Conservation (phyloP, 2,888 invertebrate genomes). For the Drosophila greeni region DNA sequence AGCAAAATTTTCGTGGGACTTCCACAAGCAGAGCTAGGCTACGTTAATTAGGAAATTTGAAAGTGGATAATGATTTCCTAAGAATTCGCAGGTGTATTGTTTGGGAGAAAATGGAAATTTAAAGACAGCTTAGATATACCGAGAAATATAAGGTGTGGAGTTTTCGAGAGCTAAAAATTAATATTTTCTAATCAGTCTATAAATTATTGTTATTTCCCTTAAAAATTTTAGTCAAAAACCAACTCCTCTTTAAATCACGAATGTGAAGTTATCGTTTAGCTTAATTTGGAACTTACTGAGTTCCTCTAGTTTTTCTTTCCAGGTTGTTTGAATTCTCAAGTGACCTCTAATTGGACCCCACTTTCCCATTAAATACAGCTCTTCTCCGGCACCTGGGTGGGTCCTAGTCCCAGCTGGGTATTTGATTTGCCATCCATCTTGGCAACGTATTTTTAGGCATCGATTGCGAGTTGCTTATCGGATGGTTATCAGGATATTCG, state of each 20-base stretch:
- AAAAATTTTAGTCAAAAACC: neutral
- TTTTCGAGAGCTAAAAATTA: neutral
- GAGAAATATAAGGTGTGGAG: neutral
- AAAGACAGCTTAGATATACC: neutral
- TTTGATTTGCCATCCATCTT: conserved; percentile 35
- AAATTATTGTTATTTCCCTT: neutral
- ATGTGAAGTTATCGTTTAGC: neutral
- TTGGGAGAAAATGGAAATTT: neutral
- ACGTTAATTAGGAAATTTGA: neutral
- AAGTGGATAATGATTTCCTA: neutral
- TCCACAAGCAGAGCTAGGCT: neutral
- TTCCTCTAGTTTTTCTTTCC: neutral
- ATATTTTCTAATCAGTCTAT: neutral
- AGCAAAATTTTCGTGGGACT: conserved; percentile 1
- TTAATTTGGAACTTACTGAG: too few species aligned
- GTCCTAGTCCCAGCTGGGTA: conserved; percentile 32
- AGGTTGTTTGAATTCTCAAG: neutral
- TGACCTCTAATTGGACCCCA: neutral
- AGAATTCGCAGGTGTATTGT: conserved; percentile 5
- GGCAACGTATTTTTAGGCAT: conserved; percentile 23
- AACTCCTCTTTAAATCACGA: too few species aligned
- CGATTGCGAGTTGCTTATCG: conserved; percentile 21
- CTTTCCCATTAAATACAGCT: neutral
- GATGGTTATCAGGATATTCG: conserved; percentile 36
- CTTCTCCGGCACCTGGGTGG: neutral